Base-by-base conservation (phyloP, 2,888 invertebrate species). In the Drosophila engyochracea region DNA sequence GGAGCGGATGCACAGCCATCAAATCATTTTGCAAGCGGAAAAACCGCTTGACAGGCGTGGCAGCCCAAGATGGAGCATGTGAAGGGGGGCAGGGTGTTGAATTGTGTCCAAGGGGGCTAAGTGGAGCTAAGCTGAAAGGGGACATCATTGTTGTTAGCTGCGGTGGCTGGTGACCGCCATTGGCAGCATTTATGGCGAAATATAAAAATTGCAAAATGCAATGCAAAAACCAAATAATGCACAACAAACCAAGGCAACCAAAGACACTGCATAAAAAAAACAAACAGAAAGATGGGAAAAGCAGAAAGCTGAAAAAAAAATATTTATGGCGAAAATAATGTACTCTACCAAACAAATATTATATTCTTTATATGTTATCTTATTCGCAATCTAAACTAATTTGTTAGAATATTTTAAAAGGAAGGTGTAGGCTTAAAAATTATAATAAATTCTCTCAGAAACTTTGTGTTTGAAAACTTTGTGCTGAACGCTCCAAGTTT, bases 11-110 rank as follows among this genome's bases (percentile, higher is more conserved):
- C 79, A 87, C 85, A 72, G 90, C 91, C 91, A 91, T 91, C 90
- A 91, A 91, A 91, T 90, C 85, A 91, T 89, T 91, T 91, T 89
- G 82, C 90, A 69, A 83, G 88, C 88, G 90, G 91, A 91, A 90
- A 91, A 79, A 82, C 74, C 78, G 87, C 90, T 90, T 81, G 90
- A 85, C 89, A 81, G 77, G 60, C 70, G 64, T 67, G 63, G 55
- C 71, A 67, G 51, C 54, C 33, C 67, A 79, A 71, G 80, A 71
- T 81, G 82, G 59, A 77, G 82, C 78, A 76, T 68, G 58, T 71
- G 3, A 37, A 14, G 28, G 16, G 19, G 16, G 12, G 0, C 7
- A 22, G 25, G 16, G 33, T 14, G 49, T 1, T 4, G 28, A n/a
- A 33, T 3, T 44, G 37, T 28, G 31, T 28, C 54, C 14, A 16